These are phyloP conservation scores for Fratercula arctica DNA, from an alignment of 2,797 vertebrate species.

Conservation along the genomic window DNA sequence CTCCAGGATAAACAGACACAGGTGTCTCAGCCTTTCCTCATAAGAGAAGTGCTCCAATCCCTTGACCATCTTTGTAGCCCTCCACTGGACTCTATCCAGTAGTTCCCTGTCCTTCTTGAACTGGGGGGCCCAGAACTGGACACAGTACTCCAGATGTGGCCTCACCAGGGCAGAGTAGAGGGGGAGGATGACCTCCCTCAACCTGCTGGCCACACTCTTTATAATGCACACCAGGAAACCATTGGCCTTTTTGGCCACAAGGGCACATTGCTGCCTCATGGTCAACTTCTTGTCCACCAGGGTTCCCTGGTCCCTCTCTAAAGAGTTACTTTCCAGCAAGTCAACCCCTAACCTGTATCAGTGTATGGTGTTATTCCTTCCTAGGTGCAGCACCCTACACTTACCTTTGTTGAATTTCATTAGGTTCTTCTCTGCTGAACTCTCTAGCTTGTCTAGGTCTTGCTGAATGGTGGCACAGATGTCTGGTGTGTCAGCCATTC, in stretches of 20 bases:
- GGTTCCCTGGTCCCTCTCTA: background rate
- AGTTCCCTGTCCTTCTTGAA: background rate
- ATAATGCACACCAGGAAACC: background rate
- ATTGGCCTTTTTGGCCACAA: background rate
- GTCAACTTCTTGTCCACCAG: background rate
- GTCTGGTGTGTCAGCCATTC: background rate
- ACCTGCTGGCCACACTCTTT: background rate
- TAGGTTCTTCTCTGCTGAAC: background rate
- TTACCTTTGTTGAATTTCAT: background rate
- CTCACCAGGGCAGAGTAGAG: background rate
- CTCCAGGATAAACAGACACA: background rate
- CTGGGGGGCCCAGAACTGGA: background rate
- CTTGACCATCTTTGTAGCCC: background rate
- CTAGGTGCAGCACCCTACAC: background rate
- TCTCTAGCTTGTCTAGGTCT: background rate
- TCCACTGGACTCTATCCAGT: background rate
- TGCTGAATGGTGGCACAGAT: background rate
- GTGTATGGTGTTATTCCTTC: background rate
- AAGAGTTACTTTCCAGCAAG: background rate
- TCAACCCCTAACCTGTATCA: background rate
- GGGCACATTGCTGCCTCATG: background rate
- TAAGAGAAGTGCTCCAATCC: background rate
- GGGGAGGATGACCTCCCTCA: background rate
- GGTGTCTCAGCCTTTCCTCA: background rate
- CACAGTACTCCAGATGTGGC: background rate